phyloP scores from a whole-genome alignment of 2,888 invertebrate genomes.

The Clusia tigrina region DNA sequence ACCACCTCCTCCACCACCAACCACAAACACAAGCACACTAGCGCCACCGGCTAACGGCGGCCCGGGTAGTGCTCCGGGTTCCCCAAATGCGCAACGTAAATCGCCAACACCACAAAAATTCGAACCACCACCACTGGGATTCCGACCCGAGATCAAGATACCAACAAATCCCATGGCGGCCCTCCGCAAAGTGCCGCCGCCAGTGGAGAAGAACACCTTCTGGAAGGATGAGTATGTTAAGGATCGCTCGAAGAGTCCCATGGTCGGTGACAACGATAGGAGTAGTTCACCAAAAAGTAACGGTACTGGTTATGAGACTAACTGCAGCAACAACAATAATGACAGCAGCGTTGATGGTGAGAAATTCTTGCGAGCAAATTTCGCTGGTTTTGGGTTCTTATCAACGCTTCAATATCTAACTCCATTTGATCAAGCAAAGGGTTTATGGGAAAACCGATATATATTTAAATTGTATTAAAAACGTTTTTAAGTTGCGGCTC shows the following conservation, averaged over 20 bases:
- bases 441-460: slow-evolving; percentile 26
- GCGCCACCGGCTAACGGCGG: slow-evolving; percentile 65
- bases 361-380: too few species aligned
- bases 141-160: slow-evolving; percentile 78
- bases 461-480: slow-evolving; percentile 22
- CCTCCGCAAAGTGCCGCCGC: slow-evolving; percentile 74
- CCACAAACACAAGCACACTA: slow-evolving; percentile 56
- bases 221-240: slow-evolving; percentile 68
- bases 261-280: slow-evolving; percentile 47
- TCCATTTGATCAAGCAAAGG: slow-evolving; percentile 23
- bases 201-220: slow-evolving; percentile 72
- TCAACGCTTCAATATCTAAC: slow-evolving; percentile 16
- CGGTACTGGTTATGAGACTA: slow-evolving; percentile 10
- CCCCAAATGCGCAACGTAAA: slow-evolving; percentile 63
- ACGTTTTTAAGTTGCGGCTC: too few species aligned
- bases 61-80: slow-evolving; percentile 61
- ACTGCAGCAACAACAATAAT: slow-evolving; percentile 14
- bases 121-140: slow-evolving; percentile 67
- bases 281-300: slow-evolving; percentile 20
- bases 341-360: slow-evolving; percentile 47
- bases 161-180: slow-evolving; percentile 77
- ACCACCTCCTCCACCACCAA: slow-evolving; percentile 66
- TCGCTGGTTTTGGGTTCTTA: slow-evolving; percentile 9
- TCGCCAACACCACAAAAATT: slow-evolving; percentile 67
- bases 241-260: slow-evolving; percentile 65